A percentile compares a stretch with the other conserved stretches of the same genome.
These are phyloP conservation scores for Actinia tenebrosa DNA, from an alignment of 64 coral and sea anemone genomes.

Conservation along the genomic window DNA sequence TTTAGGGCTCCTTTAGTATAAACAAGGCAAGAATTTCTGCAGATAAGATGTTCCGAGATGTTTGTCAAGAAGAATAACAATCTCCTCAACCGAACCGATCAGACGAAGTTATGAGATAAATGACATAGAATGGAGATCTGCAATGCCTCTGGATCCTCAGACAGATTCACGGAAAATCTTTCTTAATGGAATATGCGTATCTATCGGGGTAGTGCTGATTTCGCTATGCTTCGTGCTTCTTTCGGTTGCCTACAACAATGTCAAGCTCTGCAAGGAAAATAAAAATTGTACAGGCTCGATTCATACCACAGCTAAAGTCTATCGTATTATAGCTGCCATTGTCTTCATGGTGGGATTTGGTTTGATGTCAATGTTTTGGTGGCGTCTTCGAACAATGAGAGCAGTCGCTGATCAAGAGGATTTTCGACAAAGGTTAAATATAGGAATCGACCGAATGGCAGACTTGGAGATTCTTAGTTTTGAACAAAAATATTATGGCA, in stretches of 20 bases:
- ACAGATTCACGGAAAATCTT: not conserved
- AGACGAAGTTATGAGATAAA: not conserved
- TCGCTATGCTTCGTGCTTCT: conserved; percentile 15
- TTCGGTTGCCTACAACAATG: conserved; percentile 17
- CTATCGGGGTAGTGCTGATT: not conserved
- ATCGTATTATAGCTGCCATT: conserved; percentile 9
- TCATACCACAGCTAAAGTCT: not conserved
- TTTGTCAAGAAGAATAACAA: too few relatives aligned
- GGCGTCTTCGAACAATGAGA: not conserved
- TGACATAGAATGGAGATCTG: not conserved
- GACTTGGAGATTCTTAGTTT: not conserved
- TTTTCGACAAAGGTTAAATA: not conserved
- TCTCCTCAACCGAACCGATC: too few relatives aligned
- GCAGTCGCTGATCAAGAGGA: not conserved
- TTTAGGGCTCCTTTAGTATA: too few relatives aligned
- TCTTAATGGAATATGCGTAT: conserved; percentile 12
- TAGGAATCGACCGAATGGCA: not conserved
- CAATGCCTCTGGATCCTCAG: not conserved
- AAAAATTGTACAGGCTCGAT: not conserved
- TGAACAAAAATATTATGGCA: not conserved
- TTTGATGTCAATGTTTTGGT: conserved; percentile 28
- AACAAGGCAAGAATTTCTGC: too few relatives aligned
- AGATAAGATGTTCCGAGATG: too few relatives aligned
- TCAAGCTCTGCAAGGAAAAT: conserved; percentile 22
- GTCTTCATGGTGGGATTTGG: conserved; percentile 19